Evolutionary conservation across 2,797 vertebrate genomes (phyloP).

Genomic region (Xiphorhynchus erythropygius): DNA sequence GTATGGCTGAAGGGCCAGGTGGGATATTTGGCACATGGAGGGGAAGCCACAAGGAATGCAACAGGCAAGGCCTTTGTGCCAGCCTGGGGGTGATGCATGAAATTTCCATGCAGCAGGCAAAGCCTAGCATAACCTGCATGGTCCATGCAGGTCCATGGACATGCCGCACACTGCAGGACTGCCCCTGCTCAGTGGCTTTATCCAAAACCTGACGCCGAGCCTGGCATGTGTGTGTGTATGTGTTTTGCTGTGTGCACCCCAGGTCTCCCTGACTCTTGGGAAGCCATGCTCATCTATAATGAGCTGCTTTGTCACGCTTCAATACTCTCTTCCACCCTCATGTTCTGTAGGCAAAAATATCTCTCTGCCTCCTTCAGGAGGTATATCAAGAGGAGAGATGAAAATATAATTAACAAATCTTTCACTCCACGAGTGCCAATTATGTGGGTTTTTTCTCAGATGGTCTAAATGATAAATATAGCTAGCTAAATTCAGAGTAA

Average conservation of each 20-base stretch:
- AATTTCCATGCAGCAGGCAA: background rate
- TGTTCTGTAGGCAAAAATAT: conserved; percentile 27
- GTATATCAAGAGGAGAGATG: background rate
- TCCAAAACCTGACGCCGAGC: background rate
- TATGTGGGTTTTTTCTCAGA: background rate
- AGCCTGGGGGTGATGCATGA: accelerated
- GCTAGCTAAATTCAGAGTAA: conserved; percentile 43
- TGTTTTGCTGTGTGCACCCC: background rate
- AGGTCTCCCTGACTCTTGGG: background rate
- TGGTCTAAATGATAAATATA: conserved; percentile 52
- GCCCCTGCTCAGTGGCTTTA: background rate
- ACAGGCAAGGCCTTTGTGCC: accelerated
- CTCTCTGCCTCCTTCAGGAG: background rate
- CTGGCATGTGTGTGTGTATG: accelerated
- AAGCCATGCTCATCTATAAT: background rate
- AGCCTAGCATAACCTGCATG: accelerated
- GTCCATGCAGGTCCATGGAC: accelerated
- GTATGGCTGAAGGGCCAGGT: background rate
- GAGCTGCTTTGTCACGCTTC: background rate
- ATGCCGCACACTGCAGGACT: accelerated
- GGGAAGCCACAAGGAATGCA: background rate
- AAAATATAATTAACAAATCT: conserved; percentile 27
- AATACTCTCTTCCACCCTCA: background rate
- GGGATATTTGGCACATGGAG: accelerated
- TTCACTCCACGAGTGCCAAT: conserved; percentile 8